phyloP scores from a whole-genome alignment of 2,797 vertebrate genomes.

The Cuculus canorus region DNA sequence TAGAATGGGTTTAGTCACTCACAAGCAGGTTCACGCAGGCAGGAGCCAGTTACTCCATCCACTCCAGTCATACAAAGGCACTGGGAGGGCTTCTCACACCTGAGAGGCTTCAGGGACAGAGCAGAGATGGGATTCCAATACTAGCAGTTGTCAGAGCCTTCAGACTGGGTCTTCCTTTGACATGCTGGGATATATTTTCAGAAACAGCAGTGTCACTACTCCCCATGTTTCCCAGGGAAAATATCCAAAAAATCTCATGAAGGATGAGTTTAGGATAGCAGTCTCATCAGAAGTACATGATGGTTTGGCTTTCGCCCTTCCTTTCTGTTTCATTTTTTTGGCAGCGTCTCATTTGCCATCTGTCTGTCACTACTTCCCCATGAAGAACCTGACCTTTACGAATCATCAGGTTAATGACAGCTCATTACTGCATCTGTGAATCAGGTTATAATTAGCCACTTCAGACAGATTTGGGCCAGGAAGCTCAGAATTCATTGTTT shows the following conservation, averaged over 20 bases:
- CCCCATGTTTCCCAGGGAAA: neutral
- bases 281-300: neutral
- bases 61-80: neutral
- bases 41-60: neutral
- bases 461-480: slow-evolving; percentile 19
- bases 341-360: slow-evolving; percentile 39
- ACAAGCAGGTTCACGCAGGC: neutral
- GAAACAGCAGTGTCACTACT: neutral
- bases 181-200: neutral
- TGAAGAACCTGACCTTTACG: slow-evolving; percentile 45
- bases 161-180: neutral
- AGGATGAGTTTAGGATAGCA: neutral
- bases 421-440: slow-evolving; percentile 54
- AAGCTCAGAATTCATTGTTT: slow-evolving; percentile 40
- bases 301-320: neutral
- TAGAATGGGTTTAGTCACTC: neutral
- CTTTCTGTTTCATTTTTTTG: neutral
- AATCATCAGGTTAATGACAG: slow-evolving; percentile 63
- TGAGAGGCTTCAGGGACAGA: neutral
- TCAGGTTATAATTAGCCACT: slow-evolving; percentile 52
- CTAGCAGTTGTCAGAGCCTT: neutral
- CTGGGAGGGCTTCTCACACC: neutral
- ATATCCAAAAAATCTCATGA: neutral
- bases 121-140: neutral
- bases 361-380: slow-evolving; percentile 29